Base-by-base conservation (phyloP, 2,113 vertebrate species). In the Melanerpes formicivorus region DNA sequence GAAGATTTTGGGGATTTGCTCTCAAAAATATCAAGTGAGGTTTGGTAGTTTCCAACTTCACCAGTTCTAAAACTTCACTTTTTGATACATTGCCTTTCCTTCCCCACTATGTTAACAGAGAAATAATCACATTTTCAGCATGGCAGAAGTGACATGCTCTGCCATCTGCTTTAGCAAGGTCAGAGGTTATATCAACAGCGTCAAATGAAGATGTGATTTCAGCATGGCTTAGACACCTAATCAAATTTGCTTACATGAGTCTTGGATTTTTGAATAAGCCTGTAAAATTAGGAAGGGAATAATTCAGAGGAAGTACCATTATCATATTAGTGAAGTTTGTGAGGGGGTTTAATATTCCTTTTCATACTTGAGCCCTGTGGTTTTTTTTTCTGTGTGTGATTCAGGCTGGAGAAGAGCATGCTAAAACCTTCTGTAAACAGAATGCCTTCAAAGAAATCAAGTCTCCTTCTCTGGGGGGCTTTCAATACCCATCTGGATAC, bases 131-230 rank as follows among this genome's bases (percentile, higher is more conserved):
- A 78, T 87, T 92, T 96, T 82, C 88, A 89, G 37, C 69, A 62
- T 52, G 37, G 70, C 86, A 92, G 67, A 91, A 92, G 44, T 90
- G 92, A 93, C 42, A 58, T 46, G 19, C 56, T 64, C 64, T 26
- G 52, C 83, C 81, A 71, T 59, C 65, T 87, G 59, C 73, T 91
- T 84, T 58, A 91, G 73, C 37, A 60, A 90, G 96, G 92, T 91
- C 89, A 93, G 65, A 59, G 52, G 65, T 75, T 91, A 44, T 44
- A 79, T 63, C 91, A 95, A 93, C 76, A 92, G 80, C 84, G 95
- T 48, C 81, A 79, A 92, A 95, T 91, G 85, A 91, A 92, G 77
- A 88, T 87, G 66, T 4, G 21, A 72, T 89, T 96, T 90, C 80
- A 29, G 66, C 93, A 79, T 60, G 74, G 71, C 77, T 95, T 75